Base-by-base conservation (phyloP, 2,113 vertebrate genomes). In the Hypomesus transpacificus region DNA sequence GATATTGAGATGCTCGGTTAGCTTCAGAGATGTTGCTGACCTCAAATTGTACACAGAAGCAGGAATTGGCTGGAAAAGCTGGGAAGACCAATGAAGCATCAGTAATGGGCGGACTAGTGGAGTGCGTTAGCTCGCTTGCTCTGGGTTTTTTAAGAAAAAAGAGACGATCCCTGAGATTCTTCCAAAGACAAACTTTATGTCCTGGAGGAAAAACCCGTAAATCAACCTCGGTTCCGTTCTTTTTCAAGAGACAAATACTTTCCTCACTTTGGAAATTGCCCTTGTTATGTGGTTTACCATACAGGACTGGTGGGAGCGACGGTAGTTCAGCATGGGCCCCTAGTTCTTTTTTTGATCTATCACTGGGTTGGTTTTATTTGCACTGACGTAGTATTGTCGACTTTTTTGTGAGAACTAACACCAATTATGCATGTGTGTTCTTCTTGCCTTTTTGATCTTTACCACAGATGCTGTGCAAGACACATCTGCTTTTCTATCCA, bases 31-130 rank as follows among this genome's bases (percentile, higher is more conserved):
- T 82, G 84, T 86, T 85, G 75, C 83, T 75, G n/a, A 88, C 87
- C 89, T 85, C 83, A 90, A 91, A 92, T 92, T 91, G 89, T 91
- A 90, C 78, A 86, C 91, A 89, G 86, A 88, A 89, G 86, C 82
- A 46, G 39, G 39, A 68, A 80, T 80, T 86, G 87, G 90, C 87
- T 87, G 84, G 85, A 84, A 58, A 68, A 79, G 81, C 66, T 80
- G 72, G 83, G 82, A 78, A 73, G 77, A 86, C 82, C 85, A 91
- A 81, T 76, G 77, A 86, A 77, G 81, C 83, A 85, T 84, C 77
- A 51, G 75, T 75, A 24, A 70, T 46, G 85, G 70, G 75, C 58
- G 76, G 83, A 82, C 76, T 79, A 76, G 70, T 83, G 56, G 60
- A 81, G 76, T 80, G 53, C 7, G 22, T 73, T 86, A 71, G 74